These are phyloP conservation scores for Eublepharis macularius DNA, from an alignment of 2,113 vertebrate genomes.

Conservation along the genomic window DNA sequence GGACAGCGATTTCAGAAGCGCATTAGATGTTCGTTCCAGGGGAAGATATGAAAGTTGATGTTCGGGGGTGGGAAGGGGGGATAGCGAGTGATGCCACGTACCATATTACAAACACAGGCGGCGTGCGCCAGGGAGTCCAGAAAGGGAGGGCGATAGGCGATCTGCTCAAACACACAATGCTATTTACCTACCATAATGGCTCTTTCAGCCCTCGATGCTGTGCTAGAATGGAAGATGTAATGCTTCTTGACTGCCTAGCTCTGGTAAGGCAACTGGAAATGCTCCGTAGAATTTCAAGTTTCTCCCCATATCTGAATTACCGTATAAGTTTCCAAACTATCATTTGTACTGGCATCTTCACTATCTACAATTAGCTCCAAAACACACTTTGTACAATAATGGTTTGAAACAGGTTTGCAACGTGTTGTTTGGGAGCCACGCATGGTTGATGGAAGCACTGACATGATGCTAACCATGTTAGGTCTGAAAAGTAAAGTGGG, in stretches of 20 bases:
- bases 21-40: neutral
- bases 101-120: neutral
- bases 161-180: neutral
- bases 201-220: neutral
- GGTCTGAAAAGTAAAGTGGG: too few species aligned
- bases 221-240: neutral
- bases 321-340: neutral
- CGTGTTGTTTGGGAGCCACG: too few species aligned
- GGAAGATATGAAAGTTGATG: neutral
- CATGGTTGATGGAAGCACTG: too few species aligned
- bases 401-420: neutral
- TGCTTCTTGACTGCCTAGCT: neutral
- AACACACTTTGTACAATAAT: neutral
- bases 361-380: neutral
- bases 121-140: neutral
- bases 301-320: neutral
- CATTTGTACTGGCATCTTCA: neutral
- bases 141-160: too few species aligned
- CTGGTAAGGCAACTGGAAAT: neutral
- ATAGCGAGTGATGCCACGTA: neutral
- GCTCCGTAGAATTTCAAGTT: neutral
- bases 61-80: neutral
- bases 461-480: too few species aligned
- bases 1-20: slow-evolving; percentile 14
- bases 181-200: neutral